Conservation (phyloP, 2,888 invertebrate species). For the Gibbula magus region DNA sequence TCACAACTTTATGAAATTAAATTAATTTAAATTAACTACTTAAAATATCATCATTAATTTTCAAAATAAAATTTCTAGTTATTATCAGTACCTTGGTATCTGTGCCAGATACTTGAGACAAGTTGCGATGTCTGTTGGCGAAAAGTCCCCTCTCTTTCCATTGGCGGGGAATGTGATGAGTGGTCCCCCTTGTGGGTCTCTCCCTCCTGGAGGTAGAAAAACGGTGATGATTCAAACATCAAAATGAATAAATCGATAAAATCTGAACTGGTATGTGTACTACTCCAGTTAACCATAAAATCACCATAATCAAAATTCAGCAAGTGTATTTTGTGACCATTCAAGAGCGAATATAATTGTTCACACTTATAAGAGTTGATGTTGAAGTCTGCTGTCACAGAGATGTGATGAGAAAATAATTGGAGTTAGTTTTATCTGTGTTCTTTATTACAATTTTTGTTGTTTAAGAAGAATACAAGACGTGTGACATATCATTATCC, state of each 20-base stretch:
- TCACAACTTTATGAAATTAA: neutral
- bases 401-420: no score
- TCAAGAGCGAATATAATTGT: no score
- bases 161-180: constrained; percentile 93
- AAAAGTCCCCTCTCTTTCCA: constrained; percentile 81
- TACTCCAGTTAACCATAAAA: neutral
- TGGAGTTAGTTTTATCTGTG: no score
- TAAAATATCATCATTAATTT: no score
- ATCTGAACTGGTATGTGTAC: neutral
- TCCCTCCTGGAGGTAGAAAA: constrained; percentile 79
- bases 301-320: no score
- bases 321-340: no score
- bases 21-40: neutral
- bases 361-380: no score
- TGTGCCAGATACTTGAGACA: constrained; percentile 92
- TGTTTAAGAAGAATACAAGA: no score
- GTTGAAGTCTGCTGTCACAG: no score
- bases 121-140: constrained; percentile 92
- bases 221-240: neutral
- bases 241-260: neutral
- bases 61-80: neutral
- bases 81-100: constrained; percentile 87
- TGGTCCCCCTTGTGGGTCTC: constrained; percentile 94
- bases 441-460: no score
- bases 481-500: no score